phyloP scores from a whole-genome alignment of 2,113 vertebrate genomes.

The Grallaria varia region DNA sequence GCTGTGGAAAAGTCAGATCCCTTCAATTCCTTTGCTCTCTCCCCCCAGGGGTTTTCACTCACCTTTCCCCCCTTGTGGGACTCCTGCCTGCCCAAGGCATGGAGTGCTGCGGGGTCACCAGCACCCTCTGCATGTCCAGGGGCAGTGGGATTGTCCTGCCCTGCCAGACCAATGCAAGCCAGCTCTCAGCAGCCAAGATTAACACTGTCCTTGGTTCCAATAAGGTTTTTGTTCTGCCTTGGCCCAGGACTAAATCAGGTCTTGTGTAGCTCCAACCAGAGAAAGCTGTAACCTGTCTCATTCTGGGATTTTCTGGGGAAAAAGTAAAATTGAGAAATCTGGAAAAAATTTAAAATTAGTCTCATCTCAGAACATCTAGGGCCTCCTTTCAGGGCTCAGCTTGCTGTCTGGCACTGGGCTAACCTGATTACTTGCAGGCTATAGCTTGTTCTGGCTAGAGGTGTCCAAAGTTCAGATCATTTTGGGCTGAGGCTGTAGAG shows the following conservation, averaged over 20 bases:
- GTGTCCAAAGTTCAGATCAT: background rate
- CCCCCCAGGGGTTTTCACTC: rapidly evolving
- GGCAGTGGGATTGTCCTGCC: background rate
- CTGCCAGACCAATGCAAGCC: background rate
- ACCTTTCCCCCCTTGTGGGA: background rate
- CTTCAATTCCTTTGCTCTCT: background rate
- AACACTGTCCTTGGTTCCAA: background rate
- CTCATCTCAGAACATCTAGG: background rate
- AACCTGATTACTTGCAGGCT: background rate
- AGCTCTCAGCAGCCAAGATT: background rate
- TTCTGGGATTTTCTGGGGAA: background rate
- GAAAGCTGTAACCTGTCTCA: background rate
- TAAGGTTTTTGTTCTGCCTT: background rate
- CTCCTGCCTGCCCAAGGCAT: background rate
- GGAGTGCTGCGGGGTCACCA: background rate
- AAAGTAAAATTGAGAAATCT: background rate
- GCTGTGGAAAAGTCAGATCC: background rate
- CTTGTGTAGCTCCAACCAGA: background rate
- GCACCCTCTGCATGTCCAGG: background rate
- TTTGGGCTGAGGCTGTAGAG: background rate
- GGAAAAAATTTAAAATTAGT: background rate
- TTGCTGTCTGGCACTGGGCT: background rate
- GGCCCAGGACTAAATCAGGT: background rate
- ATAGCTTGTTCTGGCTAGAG: background rate
- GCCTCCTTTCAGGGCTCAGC: background rate